Conservation (phyloP, 2,888 invertebrate genomes). For the Amphimallon solstitiale region DNA sequence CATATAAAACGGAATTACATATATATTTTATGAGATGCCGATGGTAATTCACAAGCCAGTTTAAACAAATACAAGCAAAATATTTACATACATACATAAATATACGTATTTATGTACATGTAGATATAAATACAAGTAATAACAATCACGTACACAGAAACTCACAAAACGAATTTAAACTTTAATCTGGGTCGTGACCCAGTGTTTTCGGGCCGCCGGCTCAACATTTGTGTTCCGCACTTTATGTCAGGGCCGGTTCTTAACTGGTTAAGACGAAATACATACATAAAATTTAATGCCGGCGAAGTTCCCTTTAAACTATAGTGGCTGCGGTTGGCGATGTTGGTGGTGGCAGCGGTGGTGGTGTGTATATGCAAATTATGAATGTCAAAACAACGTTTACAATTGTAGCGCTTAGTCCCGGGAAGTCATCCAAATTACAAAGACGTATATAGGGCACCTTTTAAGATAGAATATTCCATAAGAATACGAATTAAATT, state of each 20-base stretch:
- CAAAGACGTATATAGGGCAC: too few species aligned
- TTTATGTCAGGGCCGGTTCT: slow-evolving; percentile 20
- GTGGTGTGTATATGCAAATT: slow-evolving; percentile 12
- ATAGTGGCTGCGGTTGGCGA: too few species aligned
- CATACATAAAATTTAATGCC: slow-evolving; percentile 23
- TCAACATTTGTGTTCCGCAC: background rate
- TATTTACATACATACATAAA: background rate
- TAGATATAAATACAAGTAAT: background rate
- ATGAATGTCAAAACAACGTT: slow-evolving; percentile 27
- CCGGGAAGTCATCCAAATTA: too few species aligned
- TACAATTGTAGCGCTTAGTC: background rate
- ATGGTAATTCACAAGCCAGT: slow-evolving; percentile 6
- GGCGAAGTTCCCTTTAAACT: slow-evolving; percentile 16
- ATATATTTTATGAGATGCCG: slow-evolving; percentile 15
- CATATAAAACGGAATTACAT: background rate
- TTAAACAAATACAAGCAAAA: background rate
- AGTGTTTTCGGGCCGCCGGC: background rate
- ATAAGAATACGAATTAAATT: too few species aligned
- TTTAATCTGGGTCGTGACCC: slow-evolving; percentile 20
- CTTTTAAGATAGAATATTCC: too few species aligned
- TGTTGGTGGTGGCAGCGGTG: background rate
- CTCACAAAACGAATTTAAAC: slow-evolving; percentile 19
- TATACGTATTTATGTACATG: background rate
- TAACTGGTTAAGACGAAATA: slow-evolving; percentile 19
- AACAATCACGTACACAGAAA: slow-evolving; percentile 5